phyloP scores from a whole-genome alignment of 1,140 invertebrate genomes.

The Harpegnathos saltator region DNA sequence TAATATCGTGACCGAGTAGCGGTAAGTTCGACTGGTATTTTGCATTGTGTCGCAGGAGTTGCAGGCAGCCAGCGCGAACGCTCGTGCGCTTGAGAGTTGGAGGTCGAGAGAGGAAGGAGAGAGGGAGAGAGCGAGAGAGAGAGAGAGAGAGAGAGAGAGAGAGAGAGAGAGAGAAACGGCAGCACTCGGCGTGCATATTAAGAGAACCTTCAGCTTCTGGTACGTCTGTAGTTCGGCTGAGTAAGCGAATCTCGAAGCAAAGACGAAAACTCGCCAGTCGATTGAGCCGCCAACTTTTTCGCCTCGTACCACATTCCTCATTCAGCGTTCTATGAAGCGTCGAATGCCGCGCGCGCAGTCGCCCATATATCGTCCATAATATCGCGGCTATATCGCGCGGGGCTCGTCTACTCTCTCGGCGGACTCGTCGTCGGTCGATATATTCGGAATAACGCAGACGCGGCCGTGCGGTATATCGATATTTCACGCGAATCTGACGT shows the following conservation, averaged over 20 bases:
- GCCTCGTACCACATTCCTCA: neutral
- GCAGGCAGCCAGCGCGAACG: too few relatives aligned
- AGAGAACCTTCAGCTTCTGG: neutral
- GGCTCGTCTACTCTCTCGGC: neutral
- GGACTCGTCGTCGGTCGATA: neutral
- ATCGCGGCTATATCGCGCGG: neutral
- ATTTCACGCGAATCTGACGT: conserved; percentile 21
- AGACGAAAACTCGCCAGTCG: neutral
- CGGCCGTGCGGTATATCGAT: neutral
- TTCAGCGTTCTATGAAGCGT: neutral
- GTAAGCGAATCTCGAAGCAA: conserved; percentile 10
- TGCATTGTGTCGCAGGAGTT: conserved; percentile 33
- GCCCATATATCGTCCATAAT: neutral
- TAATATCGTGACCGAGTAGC: conserved; percentile 44
- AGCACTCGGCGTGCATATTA: neutral
- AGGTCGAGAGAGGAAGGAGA: too few relatives aligned
- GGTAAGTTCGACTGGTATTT: conserved; percentile 31
- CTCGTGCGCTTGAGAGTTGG: too few relatives aligned
- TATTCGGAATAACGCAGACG: conserved; percentile 13
- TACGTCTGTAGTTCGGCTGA: neutral
- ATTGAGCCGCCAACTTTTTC: neutral
- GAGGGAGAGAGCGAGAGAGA: too few relatives aligned
- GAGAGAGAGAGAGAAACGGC: too few relatives aligned
- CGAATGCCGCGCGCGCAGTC: neutral
- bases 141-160: too few relatives aligned